Evolutionary conservation across 2,888 invertebrate genomes (phyloP), one percentile per base, ranked within the genome.

Genomic region (Chrysolina oricalcia): DNA sequence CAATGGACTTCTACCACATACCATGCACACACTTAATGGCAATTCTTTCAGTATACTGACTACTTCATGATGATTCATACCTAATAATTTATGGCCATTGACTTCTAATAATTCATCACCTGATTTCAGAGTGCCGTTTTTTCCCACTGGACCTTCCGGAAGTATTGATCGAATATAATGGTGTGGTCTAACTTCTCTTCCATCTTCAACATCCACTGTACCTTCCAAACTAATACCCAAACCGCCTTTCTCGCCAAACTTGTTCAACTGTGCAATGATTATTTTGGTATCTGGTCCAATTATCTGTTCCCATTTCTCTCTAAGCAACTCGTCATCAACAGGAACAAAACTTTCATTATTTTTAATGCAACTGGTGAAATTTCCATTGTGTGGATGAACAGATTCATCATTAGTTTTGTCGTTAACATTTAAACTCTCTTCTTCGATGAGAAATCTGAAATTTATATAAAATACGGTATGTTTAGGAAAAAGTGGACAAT

Each of bases 81-180:
- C 98, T 75, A 97, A 91, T 69, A 97, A 89, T 74, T 95, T 92
- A 86, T 95, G 94, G 0, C 97, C 97, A 89, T 98, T 98, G 70
- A 98, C 97, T 93, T 97, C 93, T 15, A 99, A 91, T 75, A 99
- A 91, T 89, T 99, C 99, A 89, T 99, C 99, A 0, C 98, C 98
- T 15, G 98, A 97, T 81, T 94, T 93, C 46, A 99, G 92, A 65
- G 93, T 93, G 6, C 94, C 96, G 86, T 97, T 98, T 81, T 95
- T 93, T 6, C 98, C 99, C 2, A 99, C 98, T 0, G 99, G 99
- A 0, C 99, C 99, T 89, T 98, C 98, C n/a, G 96, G 94, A 83
- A 99, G 91, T 84, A 99, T 98, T 70, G 97, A 97, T 81, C 99
- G 94, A 86, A 99, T 98, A 89, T 98, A 99, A 90, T 99, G 99